Evolutionary conservation across 2,113 vertebrate species (phyloP).

Genomic region (Casuarius casuarius): DNA sequence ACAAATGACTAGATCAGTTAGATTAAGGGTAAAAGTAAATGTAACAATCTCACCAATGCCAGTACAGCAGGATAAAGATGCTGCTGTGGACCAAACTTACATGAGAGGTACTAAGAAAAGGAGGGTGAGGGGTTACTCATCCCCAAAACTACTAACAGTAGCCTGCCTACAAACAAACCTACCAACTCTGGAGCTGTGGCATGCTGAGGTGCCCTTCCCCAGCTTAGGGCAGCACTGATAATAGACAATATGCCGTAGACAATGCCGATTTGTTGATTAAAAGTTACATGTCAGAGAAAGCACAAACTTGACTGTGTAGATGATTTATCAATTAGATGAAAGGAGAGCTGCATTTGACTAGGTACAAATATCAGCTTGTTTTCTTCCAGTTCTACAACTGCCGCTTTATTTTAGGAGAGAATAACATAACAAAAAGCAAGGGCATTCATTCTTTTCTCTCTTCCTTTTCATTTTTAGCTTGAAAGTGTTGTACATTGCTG

Average conservation of each 20-base stretch:
- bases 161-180: neutral
- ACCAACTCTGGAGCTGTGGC: neutral
- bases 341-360: conserved; percentile 11
- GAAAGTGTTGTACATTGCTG: conserved; percentile 5
- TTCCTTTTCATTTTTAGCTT: neutral
- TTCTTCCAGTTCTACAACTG: conserved; percentile 38
- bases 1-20: neutral
- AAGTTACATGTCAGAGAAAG: neutral
- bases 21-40: neutral
- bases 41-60: neutral
- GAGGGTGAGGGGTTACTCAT: neutral
- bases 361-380: conserved; percentile 33
- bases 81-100: neutral
- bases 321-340: conserved; percentile 54
- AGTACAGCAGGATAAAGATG: neutral
- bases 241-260: neutral
- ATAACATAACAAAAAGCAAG: neutral
- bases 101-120: neutral
- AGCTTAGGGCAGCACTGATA: neutral
- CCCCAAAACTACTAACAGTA: neutral
- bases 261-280: conserved; percentile 24
- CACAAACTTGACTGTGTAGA: conserved; percentile 33
- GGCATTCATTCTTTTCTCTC: neutral
- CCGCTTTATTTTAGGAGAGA: conserved; percentile 25
- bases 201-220: neutral